A percentile compares a stretch with the other conserved stretches of the same genome.
Evolutionary conservation across 2,888 invertebrate species (phyloP).

Genomic region (Cheilosia vernalis): DNA sequence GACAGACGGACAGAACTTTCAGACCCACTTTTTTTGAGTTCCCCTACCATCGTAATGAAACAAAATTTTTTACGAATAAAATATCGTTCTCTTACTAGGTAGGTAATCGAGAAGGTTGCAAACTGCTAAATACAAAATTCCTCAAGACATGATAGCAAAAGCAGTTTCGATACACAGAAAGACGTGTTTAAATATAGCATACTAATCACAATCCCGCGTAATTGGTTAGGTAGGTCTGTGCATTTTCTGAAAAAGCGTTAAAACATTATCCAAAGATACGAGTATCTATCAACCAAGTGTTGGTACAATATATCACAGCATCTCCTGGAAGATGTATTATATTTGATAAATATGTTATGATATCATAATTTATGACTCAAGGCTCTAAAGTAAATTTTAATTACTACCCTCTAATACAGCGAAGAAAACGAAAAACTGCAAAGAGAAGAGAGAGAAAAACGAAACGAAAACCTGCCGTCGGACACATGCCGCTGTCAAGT

Average conservation of each 20-base stretch:
- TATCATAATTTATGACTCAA: slow-evolving; percentile 70
- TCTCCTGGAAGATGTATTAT: slow-evolving; percentile 58
- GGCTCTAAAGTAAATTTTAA: slow-evolving; percentile 74
- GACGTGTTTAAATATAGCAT: not conserved
- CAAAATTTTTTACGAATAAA: no score
- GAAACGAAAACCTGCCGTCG: slow-evolving; percentile 60
- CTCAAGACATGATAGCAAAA: no score
- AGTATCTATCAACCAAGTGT: slow-evolving; percentile 16
- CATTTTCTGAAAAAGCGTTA: not conserved
- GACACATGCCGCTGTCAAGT: slow-evolving; percentile 74
- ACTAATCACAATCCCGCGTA: not conserved
- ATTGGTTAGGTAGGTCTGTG: not conserved
- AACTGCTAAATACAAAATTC: no score
- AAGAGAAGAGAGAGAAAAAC: not conserved
- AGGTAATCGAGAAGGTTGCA: no score
- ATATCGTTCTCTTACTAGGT: no score
- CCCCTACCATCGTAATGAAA: no score
- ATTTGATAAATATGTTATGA: slow-evolving; percentile 70
- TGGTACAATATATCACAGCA: slow-evolving; percentile 69
- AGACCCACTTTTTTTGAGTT: no score
- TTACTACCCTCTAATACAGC: slow-evolving; percentile 68
- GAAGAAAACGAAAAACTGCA: slow-evolving; percentile 18
- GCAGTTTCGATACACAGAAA: no score
- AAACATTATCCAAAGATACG: slow-evolving; percentile 12
- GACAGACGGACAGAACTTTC: no score